Percentiles rank a stretch among this genome's conserved stretches.
These are phyloP conservation scores for Coelopa pilipes DNA, from an alignment of 2,888 invertebrate genomes.

Conservation along the genomic window DNA sequence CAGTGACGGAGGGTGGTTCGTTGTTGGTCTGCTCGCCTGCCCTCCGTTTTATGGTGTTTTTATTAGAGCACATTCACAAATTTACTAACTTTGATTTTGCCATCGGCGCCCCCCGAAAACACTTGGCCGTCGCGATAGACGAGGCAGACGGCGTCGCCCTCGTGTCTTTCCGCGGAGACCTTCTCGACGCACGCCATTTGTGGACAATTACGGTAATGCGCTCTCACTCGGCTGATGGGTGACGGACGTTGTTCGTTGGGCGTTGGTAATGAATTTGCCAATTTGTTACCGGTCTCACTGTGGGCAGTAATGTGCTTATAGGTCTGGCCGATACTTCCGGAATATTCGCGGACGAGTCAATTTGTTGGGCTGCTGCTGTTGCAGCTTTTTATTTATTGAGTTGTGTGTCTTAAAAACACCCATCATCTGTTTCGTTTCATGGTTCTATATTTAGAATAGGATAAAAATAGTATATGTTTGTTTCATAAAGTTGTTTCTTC, in stretches of 20 bases:
- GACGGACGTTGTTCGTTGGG: background rate
- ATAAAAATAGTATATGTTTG: background rate
- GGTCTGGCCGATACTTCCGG: background rate
- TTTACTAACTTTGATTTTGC: slow-evolving; percentile 63
- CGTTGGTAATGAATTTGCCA: background rate
- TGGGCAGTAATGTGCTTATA: background rate
- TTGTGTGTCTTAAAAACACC: no score
- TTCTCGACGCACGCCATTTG: slow-evolving; percentile 54
- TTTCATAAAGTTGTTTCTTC: no score
- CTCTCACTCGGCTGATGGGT: background rate
- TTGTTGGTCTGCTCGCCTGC: background rate
- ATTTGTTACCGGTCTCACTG: background rate
- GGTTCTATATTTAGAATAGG: slow-evolving; percentile 13
- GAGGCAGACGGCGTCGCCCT: slow-evolving; percentile 63
- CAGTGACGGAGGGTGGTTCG: background rate
- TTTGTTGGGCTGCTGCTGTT: background rate
- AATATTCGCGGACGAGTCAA: slow-evolving; percentile 1
- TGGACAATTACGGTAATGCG: no score
- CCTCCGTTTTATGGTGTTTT: slow-evolving; percentile 7
- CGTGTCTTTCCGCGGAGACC: slow-evolving; percentile 60
- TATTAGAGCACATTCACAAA: background rate
- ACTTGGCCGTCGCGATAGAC: slow-evolving; percentile 55
- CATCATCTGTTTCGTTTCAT: background rate
- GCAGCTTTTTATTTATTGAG: no score
- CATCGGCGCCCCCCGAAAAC: slow-evolving; percentile 66